These are phyloP conservation scores for Alviniconcha strummeri DNA, from an alignment of 2,888 invertebrate species.

Conservation along the genomic window DNA sequence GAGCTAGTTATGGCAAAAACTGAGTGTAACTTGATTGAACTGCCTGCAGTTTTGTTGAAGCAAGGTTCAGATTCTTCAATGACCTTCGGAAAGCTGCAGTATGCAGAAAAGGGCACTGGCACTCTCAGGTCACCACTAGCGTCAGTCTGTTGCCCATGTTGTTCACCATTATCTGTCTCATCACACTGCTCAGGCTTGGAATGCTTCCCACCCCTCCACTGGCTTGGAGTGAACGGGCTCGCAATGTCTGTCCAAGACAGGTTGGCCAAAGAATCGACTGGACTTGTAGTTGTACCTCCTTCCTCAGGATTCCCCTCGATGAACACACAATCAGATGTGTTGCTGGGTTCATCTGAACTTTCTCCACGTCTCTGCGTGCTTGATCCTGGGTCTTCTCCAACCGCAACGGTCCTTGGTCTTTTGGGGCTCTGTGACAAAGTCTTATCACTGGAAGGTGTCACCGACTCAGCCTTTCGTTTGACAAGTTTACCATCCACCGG, in stretches of 20 bases:
- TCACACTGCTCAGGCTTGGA: no score
- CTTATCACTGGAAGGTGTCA: no score
- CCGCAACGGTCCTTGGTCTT: no score
- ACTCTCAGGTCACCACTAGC: not conserved
- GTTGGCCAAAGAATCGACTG: not conserved
- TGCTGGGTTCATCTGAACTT: no score
- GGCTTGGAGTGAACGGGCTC: constrained; percentile 5
- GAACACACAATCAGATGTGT: not conserved
- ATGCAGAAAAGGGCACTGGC: not conserved
- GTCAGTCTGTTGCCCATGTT: not conserved
- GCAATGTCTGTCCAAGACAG: constrained; percentile 23
- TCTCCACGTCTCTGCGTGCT: no score
- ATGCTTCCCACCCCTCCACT: constrained; percentile 1
- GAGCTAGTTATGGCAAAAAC: no score
- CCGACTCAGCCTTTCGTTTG: not conserved
- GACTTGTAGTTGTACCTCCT: not conserved
- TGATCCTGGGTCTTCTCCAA: no score
- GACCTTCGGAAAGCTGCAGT: not conserved
- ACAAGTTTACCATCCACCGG: not conserved
- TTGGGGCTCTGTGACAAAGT: no score
- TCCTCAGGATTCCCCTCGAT: not conserved
- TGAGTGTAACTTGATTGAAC: no score
- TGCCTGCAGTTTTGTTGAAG: no score
- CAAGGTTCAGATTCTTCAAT: no score
- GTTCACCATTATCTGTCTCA: no score